Evolutionary conservation across 1,140 invertebrate species (phyloP).

Genomic region (Drosophila pandora): DNA sequence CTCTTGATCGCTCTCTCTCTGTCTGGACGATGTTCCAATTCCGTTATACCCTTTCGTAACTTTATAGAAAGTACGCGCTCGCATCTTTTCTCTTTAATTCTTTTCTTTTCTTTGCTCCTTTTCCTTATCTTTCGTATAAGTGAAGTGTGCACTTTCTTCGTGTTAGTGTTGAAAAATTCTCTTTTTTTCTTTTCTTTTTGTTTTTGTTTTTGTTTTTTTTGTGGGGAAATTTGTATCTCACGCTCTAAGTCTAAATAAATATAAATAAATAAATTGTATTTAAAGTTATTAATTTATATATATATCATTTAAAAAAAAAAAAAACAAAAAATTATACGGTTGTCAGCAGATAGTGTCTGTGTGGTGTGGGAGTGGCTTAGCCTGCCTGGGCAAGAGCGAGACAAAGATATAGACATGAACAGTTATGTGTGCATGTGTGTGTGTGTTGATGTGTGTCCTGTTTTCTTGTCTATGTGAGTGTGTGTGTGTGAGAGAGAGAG

Average conservation of each 20-base stretch:
- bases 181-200: conserved; percentile 29
- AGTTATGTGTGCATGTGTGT: background rate
- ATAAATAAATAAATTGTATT: conserved; percentile 82
- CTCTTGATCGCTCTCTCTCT: conserved; percentile 3
- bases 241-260: conserved; percentile 75
- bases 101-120: conserved; percentile 25
- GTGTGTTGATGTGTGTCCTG: conserved; percentile 18
- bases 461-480: conserved; percentile 8
- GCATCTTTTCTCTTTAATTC: conserved; percentile 38
- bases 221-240: conserved; percentile 61
- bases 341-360: conserved; percentile 50
- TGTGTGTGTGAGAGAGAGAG: conserved; percentile 20
- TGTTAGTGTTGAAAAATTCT: conserved; percentile 29
- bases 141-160: conserved; percentile 48
- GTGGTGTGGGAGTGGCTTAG: conserved; percentile 30
- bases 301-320: conserved; percentile 69
- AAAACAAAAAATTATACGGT: conserved; percentile 77
- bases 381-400: conserved; percentile 34
- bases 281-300: conserved; percentile 66
- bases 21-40: conserved; percentile 17
- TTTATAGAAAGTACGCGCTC: conserved; percentile 81
- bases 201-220: conserved; percentile 42
- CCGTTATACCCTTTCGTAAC: conserved; percentile 64
- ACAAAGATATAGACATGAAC: background rate
- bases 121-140: conserved; percentile 47